Evolutionary conservation across 2,113 vertebrate genomes (phyloP), one percentile per base, ranked within the genome.

Genomic region (Otis tarda): DNA sequence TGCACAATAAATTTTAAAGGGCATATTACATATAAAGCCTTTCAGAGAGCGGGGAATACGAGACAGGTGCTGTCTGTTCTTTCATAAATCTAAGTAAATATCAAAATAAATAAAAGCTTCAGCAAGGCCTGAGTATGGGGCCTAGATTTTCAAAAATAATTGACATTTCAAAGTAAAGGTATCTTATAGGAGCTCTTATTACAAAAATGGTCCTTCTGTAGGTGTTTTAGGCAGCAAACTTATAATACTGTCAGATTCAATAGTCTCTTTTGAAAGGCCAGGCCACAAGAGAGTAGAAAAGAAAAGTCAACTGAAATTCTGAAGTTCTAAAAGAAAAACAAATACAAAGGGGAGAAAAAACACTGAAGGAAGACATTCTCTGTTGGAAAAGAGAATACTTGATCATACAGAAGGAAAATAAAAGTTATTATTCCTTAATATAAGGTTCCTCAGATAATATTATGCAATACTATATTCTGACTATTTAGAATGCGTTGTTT

Each of bases 1-100:
- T 30, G 41, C 70, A 87, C 86, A 92, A 35, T 82, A 93, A 92
- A 83, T 91, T 95, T 79, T 71, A 93, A 96, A 97, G 90, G 92
- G 90, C 90, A 92, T 53, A 23, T 20, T 22, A 69, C 77, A 37
- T 49, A 89, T 12, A 89, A 91, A 89, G 31, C 25, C 86, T 90
- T 89, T 37, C 77, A 82, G 53, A 84, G 67, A 89, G 52, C 75
- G 27, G 21, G 8, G 53, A 68, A 65, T 25, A 86, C 13, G 39
- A 84, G 75, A 57, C 4, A 75, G 39, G 39, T 67, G 37, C 27
- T 75, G 60, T 77, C 69, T 68, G 39, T 82, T 95, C 80, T 75
- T 92, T 59, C 73, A 84, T 79, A 89, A 87, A 94, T 89, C 83
- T 27, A 30, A 10, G 49, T 64, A 90, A 93, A 94, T 83, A 92